These are phyloP conservation scores for Liopterus haemorrhoidalis DNA, from an alignment of 2,888 invertebrate species.

Conservation along the genomic window DNA sequence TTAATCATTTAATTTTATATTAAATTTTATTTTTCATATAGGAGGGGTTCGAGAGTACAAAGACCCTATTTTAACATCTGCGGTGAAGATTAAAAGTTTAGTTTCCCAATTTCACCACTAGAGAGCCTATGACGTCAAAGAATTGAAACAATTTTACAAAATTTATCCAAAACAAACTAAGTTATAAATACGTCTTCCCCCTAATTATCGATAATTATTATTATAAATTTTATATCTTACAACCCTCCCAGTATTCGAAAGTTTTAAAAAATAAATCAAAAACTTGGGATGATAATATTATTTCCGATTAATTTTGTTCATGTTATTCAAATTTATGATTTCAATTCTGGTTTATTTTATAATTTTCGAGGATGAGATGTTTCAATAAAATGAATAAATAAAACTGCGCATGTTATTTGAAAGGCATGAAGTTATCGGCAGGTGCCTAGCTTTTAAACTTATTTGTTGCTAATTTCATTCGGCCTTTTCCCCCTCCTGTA, in stretches of 20 bases:
- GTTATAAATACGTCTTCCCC: no score
- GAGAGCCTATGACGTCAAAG: conserved; percentile 24
- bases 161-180: no score
- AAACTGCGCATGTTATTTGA: background rate
- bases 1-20: conserved; percentile 32
- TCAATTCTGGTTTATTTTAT: no score
- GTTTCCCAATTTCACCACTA: conserved; percentile 37
- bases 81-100: conserved; percentile 33
- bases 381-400: background rate
- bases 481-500: conserved; percentile 19
- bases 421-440: background rate
- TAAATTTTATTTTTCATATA: conserved; percentile 43
- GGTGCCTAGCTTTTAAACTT: no score
- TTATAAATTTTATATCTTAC: no score
- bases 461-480: conserved; percentile 15
- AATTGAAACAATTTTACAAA: no score
- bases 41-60: conserved; percentile 66
- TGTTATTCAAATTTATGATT: no score
- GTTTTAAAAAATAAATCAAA: no score
- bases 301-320: no score
- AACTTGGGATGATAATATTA: no score
- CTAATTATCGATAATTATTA: no score
- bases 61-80: conserved; percentile 39
- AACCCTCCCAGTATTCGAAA: no score
- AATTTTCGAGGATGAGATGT: background rate